These are phyloP conservation scores for Ariopsis seemanni DNA, from an alignment of 2,113 vertebrate genomes.

Conservation along the genomic window DNA sequence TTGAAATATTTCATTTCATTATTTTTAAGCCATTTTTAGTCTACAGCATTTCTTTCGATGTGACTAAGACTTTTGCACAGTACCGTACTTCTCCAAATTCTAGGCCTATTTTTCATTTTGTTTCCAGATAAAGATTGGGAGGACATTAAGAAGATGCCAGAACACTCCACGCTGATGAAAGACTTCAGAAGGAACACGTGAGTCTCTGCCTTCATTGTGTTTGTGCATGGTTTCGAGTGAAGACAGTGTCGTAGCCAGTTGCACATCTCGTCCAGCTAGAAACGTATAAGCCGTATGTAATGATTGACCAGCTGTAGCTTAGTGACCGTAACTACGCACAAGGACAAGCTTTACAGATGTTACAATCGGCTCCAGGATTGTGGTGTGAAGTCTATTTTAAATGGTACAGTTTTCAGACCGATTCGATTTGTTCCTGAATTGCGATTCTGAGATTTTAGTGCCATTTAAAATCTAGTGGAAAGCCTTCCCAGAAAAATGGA, in stretches of 20 bases:
- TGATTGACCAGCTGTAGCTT: background rate
- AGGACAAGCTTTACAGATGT: background rate
- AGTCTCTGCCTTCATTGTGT: conserved; percentile 58
- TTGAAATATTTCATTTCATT: too few species aligned
- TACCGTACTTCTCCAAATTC: background rate
- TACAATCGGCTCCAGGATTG: background rate
- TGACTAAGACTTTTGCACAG: too few species aligned
- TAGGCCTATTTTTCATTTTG: background rate
- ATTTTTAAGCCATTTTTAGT: too few species aligned
- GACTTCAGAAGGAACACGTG: conserved; percentile 99
- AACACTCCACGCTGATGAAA: conserved; percentile 99
- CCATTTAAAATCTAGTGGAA: background rate
- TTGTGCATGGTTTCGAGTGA: background rate
- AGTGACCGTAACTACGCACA: background rate
- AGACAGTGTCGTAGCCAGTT: too few species aligned
- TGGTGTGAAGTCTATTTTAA: background rate
- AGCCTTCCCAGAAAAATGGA: background rate
- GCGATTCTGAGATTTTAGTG: background rate
- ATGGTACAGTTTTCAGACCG: too few species aligned
- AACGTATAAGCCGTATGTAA: background rate
- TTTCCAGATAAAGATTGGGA: conserved; percentile 97
- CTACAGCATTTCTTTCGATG: too few species aligned
- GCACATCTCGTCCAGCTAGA: background rate
- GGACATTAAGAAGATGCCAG: conserved; percentile 99
- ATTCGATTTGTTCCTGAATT: background rate